These are phyloP conservation scores for Eufriesea mexicana DNA, from an alignment of 1,140 invertebrate species.

Conservation along the genomic window DNA sequence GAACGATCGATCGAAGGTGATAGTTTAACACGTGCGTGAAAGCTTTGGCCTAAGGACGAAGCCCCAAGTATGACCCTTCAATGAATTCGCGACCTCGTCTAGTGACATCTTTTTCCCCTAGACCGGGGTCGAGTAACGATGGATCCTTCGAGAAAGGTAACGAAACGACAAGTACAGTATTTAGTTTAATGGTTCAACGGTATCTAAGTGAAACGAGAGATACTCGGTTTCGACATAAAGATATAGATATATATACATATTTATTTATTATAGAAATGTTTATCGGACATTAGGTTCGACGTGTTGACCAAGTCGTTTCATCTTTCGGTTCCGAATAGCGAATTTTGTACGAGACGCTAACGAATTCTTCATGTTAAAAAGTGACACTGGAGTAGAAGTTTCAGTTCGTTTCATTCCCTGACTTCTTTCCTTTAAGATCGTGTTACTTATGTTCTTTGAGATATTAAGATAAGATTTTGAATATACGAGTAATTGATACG, in stretches of 20 bases:
- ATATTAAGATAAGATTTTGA: constrained; percentile 22
- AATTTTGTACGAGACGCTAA: constrained; percentile 24
- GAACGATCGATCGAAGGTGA: background rate
- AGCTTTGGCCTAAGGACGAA: constrained; percentile 62
- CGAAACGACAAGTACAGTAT: constrained; percentile 25
- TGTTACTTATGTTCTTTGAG: background rate
- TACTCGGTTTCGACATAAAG: constrained; percentile 54
- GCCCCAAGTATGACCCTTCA: constrained; percentile 47
- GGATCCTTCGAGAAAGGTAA: constrained; percentile 41
- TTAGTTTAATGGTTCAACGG: constrained; percentile 57
- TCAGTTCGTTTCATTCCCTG: background rate
- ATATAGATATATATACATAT: constrained; percentile 65
- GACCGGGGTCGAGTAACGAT: constrained; percentile 25
- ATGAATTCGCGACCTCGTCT: constrained; percentile 33
- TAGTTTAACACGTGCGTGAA: constrained; percentile 17
- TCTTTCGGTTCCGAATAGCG: background rate
- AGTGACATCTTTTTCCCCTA: constrained; percentile 27
- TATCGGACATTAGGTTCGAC: constrained; percentile 56
- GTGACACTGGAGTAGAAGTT: background rate
- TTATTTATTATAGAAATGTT: constrained; percentile 70
- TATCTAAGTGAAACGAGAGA: constrained; percentile 59
- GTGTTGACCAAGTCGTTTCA: constrained; percentile 49
- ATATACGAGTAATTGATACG: constrained; percentile 49
- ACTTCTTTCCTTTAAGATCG: background rate
- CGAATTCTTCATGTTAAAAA: background rate